Evolutionary conservation across 1,140 invertebrate species (phyloP).

Genomic region (Pseudomyrmex concolor): DNA sequence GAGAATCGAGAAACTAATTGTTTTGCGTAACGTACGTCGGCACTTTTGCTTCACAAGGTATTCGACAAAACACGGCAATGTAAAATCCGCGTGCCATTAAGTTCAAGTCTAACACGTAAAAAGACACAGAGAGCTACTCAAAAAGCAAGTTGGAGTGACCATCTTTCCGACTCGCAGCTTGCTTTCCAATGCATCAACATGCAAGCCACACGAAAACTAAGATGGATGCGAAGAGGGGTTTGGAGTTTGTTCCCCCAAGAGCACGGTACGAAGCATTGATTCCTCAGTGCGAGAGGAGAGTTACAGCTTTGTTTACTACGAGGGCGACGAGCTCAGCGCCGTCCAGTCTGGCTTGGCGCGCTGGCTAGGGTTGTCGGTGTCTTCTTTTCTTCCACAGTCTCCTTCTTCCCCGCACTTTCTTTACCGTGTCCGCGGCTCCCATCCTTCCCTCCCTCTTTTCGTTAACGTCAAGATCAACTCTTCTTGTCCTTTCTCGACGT

Average conservation of each 20-base stretch:
- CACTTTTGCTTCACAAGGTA: neutral
- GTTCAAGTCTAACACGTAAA: neutral
- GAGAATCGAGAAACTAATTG: neutral
- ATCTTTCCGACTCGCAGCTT: slow-evolving; percentile 16
- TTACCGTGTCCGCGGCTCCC: slow-evolving; percentile 3
- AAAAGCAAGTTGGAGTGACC: slow-evolving; percentile 49
- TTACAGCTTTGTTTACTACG: slow-evolving; percentile 86
- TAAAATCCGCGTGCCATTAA: slow-evolving; percentile 31
- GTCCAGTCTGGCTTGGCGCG: slow-evolving; percentile 81
- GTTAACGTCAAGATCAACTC: slow-evolving; percentile 65
- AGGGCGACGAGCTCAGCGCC: slow-evolving; percentile 82
- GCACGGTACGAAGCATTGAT: slow-evolving; percentile 79
- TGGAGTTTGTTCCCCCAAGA: slow-evolving; percentile 67
- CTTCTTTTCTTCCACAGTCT: slow-evolving; percentile 58
- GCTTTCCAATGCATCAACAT: slow-evolving; percentile 76
- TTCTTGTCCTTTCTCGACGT: slow-evolving; percentile 33
- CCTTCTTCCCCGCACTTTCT: slow-evolving; percentile 36
- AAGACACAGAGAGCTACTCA: slow-evolving; percentile 16
- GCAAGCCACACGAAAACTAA: slow-evolving; percentile 77
- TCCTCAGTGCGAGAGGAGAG: slow-evolving; percentile 82
- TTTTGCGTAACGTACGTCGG: neutral
- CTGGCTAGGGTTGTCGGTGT: slow-evolving; percentile 61
- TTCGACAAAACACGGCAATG: neutral
- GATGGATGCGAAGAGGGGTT: slow-evolving; percentile 76
- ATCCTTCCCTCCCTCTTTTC: slow-evolving; percentile 15